A percentile compares a stretch with the other conserved stretches of the same genome.
Conservation (phyloP, 2,797 vertebrate species). For the Scolopax rusticola region DNA sequence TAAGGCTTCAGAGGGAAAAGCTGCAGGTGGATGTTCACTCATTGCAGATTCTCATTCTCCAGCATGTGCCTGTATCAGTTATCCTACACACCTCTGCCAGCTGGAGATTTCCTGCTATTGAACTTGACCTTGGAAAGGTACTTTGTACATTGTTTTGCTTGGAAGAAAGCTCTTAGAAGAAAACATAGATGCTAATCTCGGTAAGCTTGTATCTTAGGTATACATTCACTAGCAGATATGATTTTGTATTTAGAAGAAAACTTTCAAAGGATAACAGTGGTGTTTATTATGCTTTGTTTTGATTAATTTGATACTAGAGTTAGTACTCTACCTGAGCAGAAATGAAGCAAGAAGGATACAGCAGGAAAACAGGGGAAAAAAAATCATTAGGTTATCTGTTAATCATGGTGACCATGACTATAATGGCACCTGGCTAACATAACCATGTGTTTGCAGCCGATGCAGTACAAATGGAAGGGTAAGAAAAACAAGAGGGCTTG, state of each 20-base stretch:
- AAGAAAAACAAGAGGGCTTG: background rate
- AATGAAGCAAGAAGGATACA: background rate
- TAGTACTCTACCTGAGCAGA: background rate
- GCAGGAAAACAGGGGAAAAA: background rate
- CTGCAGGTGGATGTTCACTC: constrained; percentile 54
- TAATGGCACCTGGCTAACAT: background rate
- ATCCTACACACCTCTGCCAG: constrained; percentile 35
- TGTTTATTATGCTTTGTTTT: background rate
- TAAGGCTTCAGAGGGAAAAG: constrained; percentile 43
- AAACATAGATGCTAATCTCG: constrained; percentile 30
- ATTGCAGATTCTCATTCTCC: constrained; percentile 57
- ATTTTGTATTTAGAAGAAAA: constrained; percentile 23
- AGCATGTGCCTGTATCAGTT: constrained; percentile 36
- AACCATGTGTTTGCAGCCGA: background rate
- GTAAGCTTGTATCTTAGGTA: background rate
- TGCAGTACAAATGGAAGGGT: background rate
- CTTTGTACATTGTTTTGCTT: background rate
- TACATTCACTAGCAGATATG: background rate
- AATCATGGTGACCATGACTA: background rate
- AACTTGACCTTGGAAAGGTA: constrained; percentile 64
- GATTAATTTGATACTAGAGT: background rate
- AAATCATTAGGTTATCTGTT: background rate
- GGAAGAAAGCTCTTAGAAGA: constrained; percentile 35
- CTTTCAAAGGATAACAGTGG: background rate
- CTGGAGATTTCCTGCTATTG: constrained; percentile 66